Evolutionary conservation across 1,140 invertebrate genomes (phyloP).

Genomic region (Cotesia typhae): DNA sequence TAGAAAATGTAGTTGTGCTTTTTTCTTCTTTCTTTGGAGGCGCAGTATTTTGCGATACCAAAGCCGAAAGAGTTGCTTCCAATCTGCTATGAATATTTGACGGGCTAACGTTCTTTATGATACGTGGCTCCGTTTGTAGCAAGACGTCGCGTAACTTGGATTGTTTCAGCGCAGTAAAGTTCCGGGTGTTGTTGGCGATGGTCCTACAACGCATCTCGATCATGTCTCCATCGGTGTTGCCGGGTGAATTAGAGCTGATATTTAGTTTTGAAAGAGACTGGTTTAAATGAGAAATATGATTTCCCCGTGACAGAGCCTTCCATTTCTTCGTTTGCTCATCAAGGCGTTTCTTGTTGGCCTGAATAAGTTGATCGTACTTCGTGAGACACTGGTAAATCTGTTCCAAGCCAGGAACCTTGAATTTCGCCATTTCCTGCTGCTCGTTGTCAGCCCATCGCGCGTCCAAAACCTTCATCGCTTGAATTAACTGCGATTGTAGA

Average conservation of each 20-base stretch:
- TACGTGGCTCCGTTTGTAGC: slow-evolving; percentile 45
- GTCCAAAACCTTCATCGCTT: slow-evolving; percentile 60
- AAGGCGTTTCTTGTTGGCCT: slow-evolving; percentile 49
- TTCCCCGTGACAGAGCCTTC: slow-evolving; percentile 43
- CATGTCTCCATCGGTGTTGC: slow-evolving; percentile 43
- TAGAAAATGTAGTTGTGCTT: background rate
- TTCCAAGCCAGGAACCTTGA: slow-evolving; percentile 60
- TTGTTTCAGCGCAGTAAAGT: slow-evolving; percentile 54
- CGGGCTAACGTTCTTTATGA: slow-evolving; percentile 52
- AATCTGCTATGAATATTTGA: slow-evolving; percentile 55
- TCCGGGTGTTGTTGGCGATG: slow-evolving; percentile 51
- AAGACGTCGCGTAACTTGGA: slow-evolving; percentile 51
- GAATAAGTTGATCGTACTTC: slow-evolving; percentile 55
- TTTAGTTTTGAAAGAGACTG: slow-evolving; percentile 53
- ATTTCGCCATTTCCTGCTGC: slow-evolving; percentile 45
- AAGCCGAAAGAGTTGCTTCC: slow-evolving; percentile 55
- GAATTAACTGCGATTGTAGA: slow-evolving; percentile 60
- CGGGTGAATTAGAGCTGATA: slow-evolving; percentile 34
- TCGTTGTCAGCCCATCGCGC: slow-evolving; percentile 57
- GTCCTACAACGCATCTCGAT: slow-evolving; percentile 56
- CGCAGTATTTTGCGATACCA: slow-evolving; percentile 43
- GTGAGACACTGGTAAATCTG: slow-evolving; percentile 60
- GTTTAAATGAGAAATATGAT: slow-evolving; percentile 46
- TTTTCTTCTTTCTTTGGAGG: slow-evolving; percentile 32
- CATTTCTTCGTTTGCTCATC: slow-evolving; percentile 49